A percentile compares a stretch with the other conserved stretches of the same genome.
Conservation (phyloP, 2,888 invertebrate species). For the Furcula furcula region DNA sequence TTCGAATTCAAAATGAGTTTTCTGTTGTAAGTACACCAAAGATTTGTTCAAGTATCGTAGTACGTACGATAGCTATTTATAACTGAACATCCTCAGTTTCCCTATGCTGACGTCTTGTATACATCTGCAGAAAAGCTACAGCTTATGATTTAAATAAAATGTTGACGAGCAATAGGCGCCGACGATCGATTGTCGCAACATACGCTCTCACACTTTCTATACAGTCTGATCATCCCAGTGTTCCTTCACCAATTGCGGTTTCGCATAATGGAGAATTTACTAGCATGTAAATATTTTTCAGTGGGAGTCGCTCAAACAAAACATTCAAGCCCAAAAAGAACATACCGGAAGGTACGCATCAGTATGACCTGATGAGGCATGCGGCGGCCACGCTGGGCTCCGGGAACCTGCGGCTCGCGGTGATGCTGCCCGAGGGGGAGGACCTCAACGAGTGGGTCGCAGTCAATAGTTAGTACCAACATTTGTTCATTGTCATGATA, state of each 20-base stretch:
- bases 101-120: constrained; percentile 61
- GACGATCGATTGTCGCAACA: background rate
- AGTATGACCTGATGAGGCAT: constrained; percentile 99
- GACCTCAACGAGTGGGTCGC: constrained; percentile 99
- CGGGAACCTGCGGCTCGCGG: constrained; percentile 97
- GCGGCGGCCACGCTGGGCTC: constrained; percentile 99
- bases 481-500: background rate
- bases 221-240: no score
- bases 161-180: constrained; percentile 1
- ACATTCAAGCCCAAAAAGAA: constrained; percentile 99
- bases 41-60: constrained; percentile 8
- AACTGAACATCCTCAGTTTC: constrained; percentile 49
- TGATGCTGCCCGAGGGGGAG: constrained; percentile 98
- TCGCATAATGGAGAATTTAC: no score
- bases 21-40: constrained; percentile 82
- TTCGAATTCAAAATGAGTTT: constrained; percentile 79
- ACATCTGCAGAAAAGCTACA: constrained; percentile 41
- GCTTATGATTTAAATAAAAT: constrained; percentile 27
- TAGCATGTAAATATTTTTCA: constrained; percentile 61
- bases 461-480: constrained; percentile 93
- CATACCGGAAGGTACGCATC: constrained; percentile 98
- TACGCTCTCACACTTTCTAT: background rate
- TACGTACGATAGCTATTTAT: constrained; percentile 65
- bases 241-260: no score
- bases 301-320: constrained; percentile 95